Conservation (phyloP, 2,888 invertebrate genomes). For the Idaea straminata region DNA sequence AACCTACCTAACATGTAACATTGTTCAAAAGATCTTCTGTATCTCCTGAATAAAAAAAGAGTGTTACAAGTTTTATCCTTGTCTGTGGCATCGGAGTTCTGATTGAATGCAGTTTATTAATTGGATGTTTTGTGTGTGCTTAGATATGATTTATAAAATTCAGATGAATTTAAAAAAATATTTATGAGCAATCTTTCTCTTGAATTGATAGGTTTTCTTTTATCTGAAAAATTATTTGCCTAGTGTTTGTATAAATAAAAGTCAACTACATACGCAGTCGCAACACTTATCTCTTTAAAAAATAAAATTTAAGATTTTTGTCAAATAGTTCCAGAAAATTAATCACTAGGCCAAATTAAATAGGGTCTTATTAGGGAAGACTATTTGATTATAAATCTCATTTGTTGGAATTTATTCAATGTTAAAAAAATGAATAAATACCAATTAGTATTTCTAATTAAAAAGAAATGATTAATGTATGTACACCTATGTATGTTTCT, state of each 20-base stretch:
- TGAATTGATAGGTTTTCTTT: conserved; percentile 4
- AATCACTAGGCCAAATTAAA: not conserved
- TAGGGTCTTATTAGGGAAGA: not conserved
- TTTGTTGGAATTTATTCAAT: not conserved
- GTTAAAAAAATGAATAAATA: not conserved
- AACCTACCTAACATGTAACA: not conserved
- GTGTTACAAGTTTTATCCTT: no score
- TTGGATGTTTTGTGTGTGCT: no score
- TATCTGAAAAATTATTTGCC: conserved; percentile 9
- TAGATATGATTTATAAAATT: no score
- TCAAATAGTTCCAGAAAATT: no score
- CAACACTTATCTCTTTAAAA: no score
- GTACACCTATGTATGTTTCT: conserved; percentile 12
- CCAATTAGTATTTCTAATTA: no score
- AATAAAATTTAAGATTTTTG: no score
- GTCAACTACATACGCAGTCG: not conserved
- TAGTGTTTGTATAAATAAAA: not conserved
- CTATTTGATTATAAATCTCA: not conserved
- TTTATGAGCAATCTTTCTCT: conserved; percentile 10
- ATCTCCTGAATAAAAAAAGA: not conserved
- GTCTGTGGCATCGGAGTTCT: no score
- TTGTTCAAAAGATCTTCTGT: not conserved
- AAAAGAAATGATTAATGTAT: no score
- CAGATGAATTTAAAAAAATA: not conserved
- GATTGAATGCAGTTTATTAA: no score